phyloP scores from a whole-genome alignment of 2,888 invertebrate genomes.

The Cryptocephalus moraei region DNA sequence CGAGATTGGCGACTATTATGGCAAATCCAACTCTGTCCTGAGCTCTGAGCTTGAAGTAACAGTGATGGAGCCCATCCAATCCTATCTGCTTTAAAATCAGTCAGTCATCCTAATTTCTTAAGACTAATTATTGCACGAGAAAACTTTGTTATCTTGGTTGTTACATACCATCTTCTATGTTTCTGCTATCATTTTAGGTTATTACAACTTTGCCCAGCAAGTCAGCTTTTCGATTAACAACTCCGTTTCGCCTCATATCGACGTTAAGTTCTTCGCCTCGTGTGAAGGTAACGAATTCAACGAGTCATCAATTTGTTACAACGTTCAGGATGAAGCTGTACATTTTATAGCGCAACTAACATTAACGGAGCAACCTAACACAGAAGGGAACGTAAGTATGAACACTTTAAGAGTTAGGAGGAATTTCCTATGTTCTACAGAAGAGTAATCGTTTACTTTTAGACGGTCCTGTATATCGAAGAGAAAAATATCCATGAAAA shows the following conservation, averaged over 20 bases:
- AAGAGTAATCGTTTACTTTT: background rate
- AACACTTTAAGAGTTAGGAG: no score
- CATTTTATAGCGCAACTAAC: conserved; percentile 54
- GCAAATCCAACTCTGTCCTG: no score
- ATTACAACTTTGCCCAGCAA: conserved; percentile 25
- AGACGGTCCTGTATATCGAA: conserved; percentile 50
- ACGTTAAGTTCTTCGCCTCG: conserved; percentile 59
- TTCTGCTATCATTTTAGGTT: conserved; percentile 29
- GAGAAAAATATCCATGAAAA: conserved; percentile 66
- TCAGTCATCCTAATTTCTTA: background rate
- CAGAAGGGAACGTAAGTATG: no score
- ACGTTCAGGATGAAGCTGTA: conserved; percentile 52
- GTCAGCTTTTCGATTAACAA: conserved; percentile 55
- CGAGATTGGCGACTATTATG: no score
- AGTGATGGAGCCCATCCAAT: no score
- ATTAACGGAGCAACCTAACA: conserved; percentile 43
- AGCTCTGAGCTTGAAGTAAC: no score
- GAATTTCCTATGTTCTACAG: no score
- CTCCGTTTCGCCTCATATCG: conserved; percentile 48
- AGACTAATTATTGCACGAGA: background rate
- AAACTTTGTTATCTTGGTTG: background rate
- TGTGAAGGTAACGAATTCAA: conserved; percentile 44
- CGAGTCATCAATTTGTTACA: conserved; percentile 45
- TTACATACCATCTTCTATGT: background rate
- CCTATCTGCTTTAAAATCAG: no score